phyloP scores from a whole-genome alignment of 1,140 invertebrate genomes.

The Pemphigus obesinymphae region DNA sequence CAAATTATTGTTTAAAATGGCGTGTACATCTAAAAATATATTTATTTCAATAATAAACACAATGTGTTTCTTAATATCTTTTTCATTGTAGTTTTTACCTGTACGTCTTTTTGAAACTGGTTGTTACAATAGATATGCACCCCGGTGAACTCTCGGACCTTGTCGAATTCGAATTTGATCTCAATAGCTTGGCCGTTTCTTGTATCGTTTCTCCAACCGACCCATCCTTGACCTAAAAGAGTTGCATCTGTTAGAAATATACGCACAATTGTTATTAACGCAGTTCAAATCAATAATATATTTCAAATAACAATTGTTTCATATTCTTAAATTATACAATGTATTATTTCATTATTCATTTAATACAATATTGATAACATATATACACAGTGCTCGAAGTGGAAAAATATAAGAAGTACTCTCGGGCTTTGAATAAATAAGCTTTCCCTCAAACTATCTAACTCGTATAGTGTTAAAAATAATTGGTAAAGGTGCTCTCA shows the following conservation, averaged over 20 bases:
- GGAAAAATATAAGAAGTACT: too few relatives aligned
- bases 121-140: constrained; percentile 79
- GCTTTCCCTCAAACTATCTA: too few relatives aligned
- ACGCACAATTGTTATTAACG: neutral
- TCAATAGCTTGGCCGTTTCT: constrained; percentile 62
- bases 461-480: too few relatives aligned
- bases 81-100: constrained; percentile 58
- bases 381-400: too few relatives aligned
- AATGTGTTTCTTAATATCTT: neutral
- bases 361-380: neutral
- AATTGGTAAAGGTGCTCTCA: too few relatives aligned
- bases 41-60: neutral
- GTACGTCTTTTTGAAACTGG: constrained; percentile 73
- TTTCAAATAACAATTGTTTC: neutral
- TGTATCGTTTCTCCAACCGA: constrained; percentile 84
- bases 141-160: constrained; percentile 77
- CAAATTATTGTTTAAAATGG: neutral
- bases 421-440: too few relatives aligned
- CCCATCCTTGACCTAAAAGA: constrained; percentile 67
- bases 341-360: neutral
- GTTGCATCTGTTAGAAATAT: neutral
- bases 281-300: neutral
- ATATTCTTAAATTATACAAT: neutral
- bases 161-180: constrained; percentile 82
- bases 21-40: neutral